phyloP scores from a whole-genome alignment of 2,797 vertebrate genomes.

The Hyperoplus lanceolatus region DNA sequence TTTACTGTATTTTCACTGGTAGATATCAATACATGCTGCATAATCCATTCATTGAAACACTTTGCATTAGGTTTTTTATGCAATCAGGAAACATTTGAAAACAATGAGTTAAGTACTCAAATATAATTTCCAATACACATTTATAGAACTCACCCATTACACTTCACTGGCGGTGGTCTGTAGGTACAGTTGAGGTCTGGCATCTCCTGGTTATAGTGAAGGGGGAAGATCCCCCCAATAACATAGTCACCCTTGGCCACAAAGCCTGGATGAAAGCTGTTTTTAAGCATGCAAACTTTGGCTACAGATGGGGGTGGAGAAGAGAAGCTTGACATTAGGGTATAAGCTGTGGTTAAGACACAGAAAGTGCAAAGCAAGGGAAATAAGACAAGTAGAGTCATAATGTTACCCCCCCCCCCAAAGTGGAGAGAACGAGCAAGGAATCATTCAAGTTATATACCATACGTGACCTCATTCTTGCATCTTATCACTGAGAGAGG shows the following conservation, averaged over 20 bases:
- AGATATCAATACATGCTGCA: not conserved
- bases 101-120: not conserved
- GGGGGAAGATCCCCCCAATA: conserved; percentile 84
- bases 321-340: not conserved
- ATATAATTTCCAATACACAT: not conserved
- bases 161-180: conserved; percentile 76
- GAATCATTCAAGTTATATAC: conserved; percentile 55
- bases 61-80: not conserved
- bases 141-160: conserved; percentile 78
- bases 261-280: conserved; percentile 78
- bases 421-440: not conserved
- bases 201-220: conserved; percentile 86
- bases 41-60: not conserved
- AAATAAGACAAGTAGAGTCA: conserved; percentile 62
- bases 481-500: conserved; percentile 42
- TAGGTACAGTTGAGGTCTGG: conserved; percentile 80
- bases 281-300: conserved; percentile 71
- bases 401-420: conserved; percentile 48
- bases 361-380: conserved; percentile 45
- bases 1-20: not conserved
- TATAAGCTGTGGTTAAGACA: conserved; percentile 18
- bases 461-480: conserved; percentile 8
- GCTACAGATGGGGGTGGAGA: conserved; percentile 23
- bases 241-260: conserved; percentile 76
- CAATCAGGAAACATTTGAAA: not conserved